A percentile compares a stretch with the other conserved stretches of the same genome.
These are phyloP conservation scores for Cossypha heuglini DNA, from an alignment of 2,797 vertebrate genomes.

Conservation along the genomic window DNA sequence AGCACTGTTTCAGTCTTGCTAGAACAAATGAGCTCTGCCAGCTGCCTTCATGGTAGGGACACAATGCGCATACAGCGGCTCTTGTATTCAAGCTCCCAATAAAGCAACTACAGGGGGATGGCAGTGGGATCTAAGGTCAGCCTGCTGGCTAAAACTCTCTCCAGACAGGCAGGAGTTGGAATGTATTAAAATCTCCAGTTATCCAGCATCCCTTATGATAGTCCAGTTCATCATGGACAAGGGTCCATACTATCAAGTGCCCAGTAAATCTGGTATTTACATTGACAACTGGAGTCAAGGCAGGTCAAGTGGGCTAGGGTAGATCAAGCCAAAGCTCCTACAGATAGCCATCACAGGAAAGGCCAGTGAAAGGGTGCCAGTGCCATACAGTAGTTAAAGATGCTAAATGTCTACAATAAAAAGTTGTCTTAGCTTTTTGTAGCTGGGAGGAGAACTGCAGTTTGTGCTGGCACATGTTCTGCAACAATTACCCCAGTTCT, in stretches of 20 bases:
- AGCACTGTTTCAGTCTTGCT: not conserved
- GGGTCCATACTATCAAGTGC: not conserved
- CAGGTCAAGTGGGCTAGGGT: not conserved
- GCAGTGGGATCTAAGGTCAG: not conserved
- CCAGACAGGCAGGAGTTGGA: not conserved
- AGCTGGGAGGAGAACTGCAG: not conserved
- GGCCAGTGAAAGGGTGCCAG: not conserved
- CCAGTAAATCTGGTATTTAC: not conserved
- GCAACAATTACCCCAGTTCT: not conserved
- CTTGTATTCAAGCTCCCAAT: not conserved
- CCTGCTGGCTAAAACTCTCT: not conserved
- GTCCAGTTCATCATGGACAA: not conserved
- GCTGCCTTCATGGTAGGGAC: rapidly evolving
- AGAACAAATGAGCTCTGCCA: not conserved
- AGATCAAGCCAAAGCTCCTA: not conserved
- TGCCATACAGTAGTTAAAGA: not conserved
- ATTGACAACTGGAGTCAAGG: not conserved
- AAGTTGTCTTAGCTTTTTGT: not conserved
- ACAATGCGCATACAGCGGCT: rapidly evolving
- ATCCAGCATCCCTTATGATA: not conserved
- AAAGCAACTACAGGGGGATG: not conserved
- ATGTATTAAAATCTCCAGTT: not conserved
- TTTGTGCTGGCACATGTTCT: not conserved
- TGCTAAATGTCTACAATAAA: not conserved
- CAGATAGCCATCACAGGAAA: not conserved